Evolutionary conservation across 2,888 invertebrate species (phyloP), one percentile per base, ranked within the genome.

Genomic region (Ophion ellenae): DNA sequence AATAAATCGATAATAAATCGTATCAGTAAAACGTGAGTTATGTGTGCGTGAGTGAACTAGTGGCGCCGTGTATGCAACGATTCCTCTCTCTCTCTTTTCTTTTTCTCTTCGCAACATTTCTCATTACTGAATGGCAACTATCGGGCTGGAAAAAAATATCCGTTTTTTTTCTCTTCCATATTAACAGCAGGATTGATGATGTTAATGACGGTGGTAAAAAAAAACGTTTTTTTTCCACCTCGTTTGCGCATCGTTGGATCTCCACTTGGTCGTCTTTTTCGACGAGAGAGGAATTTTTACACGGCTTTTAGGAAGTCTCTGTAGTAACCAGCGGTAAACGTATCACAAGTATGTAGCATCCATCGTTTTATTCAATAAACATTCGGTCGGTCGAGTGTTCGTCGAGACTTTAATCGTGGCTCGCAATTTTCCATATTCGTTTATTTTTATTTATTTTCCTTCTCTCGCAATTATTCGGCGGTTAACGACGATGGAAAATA

Each of bases 251-350:
- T 61, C 36, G 36, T 40, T 73, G 20, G 32, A 28, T 32, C 28
- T 24, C 70, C n/a, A 32, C 67, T 64, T 61, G 20, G 32, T 67
- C 36, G n/a, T 81, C 61, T 40, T 57, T 77, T 63, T 64, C 79
- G 45, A 28, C 17, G 70, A 79, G 69, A 64, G 71, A 78, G 81
- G 64, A 84, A 77, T 81, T 84, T 53, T 70, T 64, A 84, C 85
- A 85, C 92, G 91, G 92, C 92, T 86, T 53, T 81, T 94, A 94
- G 94, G 94, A 94, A 94, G 94, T 94, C 92, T 94, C 94, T 93
- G 94, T 94, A 94, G 94, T 94, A 94, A 94, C 94, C 94, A 94
- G 94, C 92, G 92, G 94, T 94, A 94, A 94, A 94, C 93, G 92
- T 94, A 94, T 94, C 94, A 94, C 94, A 94, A 92, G 91, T 92